These are phyloP conservation scores for Hypomecis punctinalis DNA, from an alignment of 2,888 invertebrate genomes.

Conservation along the genomic window DNA sequence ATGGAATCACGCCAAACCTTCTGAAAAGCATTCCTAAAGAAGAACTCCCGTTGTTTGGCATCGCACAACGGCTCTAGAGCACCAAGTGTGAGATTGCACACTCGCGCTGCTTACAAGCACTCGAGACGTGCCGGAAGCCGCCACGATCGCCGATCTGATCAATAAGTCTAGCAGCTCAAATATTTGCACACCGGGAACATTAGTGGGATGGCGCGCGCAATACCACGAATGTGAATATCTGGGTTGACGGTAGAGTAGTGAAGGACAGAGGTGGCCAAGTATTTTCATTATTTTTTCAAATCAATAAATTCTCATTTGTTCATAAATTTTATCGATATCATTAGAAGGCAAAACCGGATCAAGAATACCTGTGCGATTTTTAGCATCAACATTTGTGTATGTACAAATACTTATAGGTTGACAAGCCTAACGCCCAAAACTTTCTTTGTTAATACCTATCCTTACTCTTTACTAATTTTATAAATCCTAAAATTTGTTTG, in stretches of 20 bases:
- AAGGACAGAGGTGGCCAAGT: background rate
- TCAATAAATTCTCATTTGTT: too few species aligned
- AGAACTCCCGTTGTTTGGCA: constrained; percentile 18
- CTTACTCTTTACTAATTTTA: too few species aligned
- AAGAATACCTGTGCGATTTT: too few species aligned
- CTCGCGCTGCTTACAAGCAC: constrained; percentile 67
- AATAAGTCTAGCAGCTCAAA: constrained; percentile 79
- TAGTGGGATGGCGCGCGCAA: constrained; percentile 61
- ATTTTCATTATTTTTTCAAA: too few species aligned
- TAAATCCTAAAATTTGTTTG: too few species aligned
- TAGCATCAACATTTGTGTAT: too few species aligned
- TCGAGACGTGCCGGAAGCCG: constrained; percentile 79
- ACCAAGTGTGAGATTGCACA: constrained; percentile 54
- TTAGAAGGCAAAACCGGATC: too few species aligned
- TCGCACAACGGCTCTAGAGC: background rate
- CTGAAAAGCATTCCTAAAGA: constrained; percentile 3
- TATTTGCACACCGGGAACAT: constrained; percentile 80
- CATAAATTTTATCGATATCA: too few species aligned
- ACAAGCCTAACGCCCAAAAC: too few species aligned
- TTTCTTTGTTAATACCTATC: too few species aligned
- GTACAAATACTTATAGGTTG: too few species aligned
- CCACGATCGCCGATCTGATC: constrained; percentile 73
- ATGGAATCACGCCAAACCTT: background rate
- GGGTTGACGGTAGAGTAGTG: constrained; percentile 41
- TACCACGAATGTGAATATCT: constrained; percentile 53